Evolutionary conservation across 2,888 invertebrate species (phyloP).

Genomic region (Therioaphis trifolii): DNA sequence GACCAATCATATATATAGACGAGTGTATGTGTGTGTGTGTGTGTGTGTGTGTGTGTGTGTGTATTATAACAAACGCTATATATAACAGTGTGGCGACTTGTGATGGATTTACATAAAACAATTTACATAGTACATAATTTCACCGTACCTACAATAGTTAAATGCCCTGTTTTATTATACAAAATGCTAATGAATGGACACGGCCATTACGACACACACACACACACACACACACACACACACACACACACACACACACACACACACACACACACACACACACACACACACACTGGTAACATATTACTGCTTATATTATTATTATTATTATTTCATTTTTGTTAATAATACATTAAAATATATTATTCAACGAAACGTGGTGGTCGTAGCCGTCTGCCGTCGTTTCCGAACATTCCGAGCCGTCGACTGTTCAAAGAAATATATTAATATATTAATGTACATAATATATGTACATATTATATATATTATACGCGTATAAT

Average conservation of each 20-base stretch:
- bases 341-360: constrained; percentile 27
- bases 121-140: constrained; percentile 64
- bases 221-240: neutral
- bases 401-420: neutral
- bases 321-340: constrained; percentile 15
- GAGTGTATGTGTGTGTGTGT: neutral
- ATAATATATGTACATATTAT: constrained; percentile 1
- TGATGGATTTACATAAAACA: constrained; percentile 63
- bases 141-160: constrained; percentile 56
- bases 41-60: neutral
- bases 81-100: constrained; percentile 42
- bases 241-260: constrained; percentile 24
- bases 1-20: neutral
- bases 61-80: constrained; percentile 20
- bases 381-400: neutral
- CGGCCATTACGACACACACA: constrained; percentile 49
- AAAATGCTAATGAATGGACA: constrained; percentile 59
- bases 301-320: constrained; percentile 33
- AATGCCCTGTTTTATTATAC: constrained; percentile 61
- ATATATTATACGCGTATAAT: constrained; percentile 14
- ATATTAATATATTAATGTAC: constrained; percentile 10
- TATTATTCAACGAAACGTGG: constrained; percentile 7
- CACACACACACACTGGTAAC: neutral
- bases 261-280: constrained; percentile 17
- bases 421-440: constrained; percentile 36